Conservation (phyloP, 2,888 invertebrate species). For the Syrphus vitripennis region DNA sequence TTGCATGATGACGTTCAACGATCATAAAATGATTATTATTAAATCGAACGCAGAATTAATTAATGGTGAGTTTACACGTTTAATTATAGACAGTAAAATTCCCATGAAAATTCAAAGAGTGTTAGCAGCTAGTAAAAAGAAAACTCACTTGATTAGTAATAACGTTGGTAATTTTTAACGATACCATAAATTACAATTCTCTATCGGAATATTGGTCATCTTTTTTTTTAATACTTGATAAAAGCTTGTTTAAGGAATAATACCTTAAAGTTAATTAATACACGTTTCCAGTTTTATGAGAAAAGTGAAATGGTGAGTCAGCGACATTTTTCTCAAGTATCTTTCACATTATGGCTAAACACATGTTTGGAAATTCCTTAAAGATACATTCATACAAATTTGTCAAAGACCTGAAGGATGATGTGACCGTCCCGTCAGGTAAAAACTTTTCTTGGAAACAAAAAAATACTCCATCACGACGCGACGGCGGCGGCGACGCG, state of each 20-base stretch:
- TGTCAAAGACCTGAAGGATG: neutral
- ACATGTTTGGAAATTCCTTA: neutral
- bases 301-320: neutral
- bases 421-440: neutral
- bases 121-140: neutral
- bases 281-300: neutral
- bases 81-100: constrained; percentile 8
- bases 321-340: neutral
- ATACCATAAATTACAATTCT: neutral
- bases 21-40: neutral
- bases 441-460: neutral
- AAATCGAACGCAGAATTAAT: constrained; percentile 24
- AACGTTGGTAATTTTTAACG: neutral
- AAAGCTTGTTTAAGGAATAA: neutral
- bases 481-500: neutral
- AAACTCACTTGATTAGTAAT: neutral
- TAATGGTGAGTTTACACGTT: neutral
- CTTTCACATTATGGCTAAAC: neutral
- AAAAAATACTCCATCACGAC: too few relatives aligned
- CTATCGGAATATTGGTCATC: neutral
- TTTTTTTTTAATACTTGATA: neutral
- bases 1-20: neutral
- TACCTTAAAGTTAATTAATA: neutral
- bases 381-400: neutral
- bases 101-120: neutral